Evolutionary conservation across 2,888 invertebrate genomes (phyloP), one percentile per base, ranked within the genome.

Genomic region (Caenorhabditis drosophilae): DNA sequence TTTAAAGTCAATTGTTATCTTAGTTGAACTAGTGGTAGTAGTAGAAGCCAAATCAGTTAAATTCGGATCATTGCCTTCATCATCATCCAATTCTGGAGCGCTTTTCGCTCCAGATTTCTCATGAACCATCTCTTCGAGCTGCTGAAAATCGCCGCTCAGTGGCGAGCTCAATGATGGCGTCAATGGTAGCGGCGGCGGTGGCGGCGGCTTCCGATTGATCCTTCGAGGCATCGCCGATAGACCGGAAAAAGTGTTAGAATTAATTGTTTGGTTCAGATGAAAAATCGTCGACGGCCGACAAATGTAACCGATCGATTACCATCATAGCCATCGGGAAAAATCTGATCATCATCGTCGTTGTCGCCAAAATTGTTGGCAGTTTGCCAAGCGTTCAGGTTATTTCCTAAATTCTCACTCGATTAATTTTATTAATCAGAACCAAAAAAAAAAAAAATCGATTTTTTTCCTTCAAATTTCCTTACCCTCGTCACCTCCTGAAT

Each of bases 321-420:
- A 54, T 64, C 64, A 40, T 64, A 64, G 50, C 64, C 64, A 41
- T 64, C 64, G 41, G 64, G 64, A 22, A 64, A 64, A 16, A 63
- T n/a, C n/a, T n/a, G n/a, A n/a, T n/a, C n/a, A n/a, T n/a, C n/a
- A n/a, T n/a, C 63, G 27, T 54, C 20, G 11, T 6, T 23, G 20
- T 42, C 63, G 4, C 46, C 51, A n/a, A 40, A 48, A 34, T 47
- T 55, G 25, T 44, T 38, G 27, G 22, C 48, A 15, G 56, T 46
- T 45, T 66, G 66, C 66, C 66, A 66, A 51, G 59, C 66, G 47
- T 60, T 56, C 56, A 66, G 66, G 40, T 66, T 66, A 59, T 66
- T 66, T 40, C 66, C 66, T 66, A 59, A 59, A 66, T 6, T 31
- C 49, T 56, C 40, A 40, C n/a, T n/a, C n/a, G n/a, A n/a, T n/a